Evolutionary conservation across 2,113 vertebrate genomes (phyloP).

Genomic region (Pitta sordida): DNA sequence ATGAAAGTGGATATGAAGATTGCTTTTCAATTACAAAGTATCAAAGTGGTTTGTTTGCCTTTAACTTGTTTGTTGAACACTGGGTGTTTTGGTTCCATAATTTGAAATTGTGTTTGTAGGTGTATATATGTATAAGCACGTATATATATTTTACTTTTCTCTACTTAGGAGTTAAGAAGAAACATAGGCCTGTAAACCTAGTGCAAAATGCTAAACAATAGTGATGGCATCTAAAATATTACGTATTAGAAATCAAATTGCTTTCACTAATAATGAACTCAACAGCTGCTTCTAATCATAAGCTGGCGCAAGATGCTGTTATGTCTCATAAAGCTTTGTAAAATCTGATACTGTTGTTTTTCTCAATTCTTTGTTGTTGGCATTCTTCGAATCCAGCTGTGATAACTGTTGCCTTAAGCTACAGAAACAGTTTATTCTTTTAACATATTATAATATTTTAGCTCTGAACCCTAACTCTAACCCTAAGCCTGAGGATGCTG

Average conservation of each 20-base stretch:
- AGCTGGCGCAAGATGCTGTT: not conserved
- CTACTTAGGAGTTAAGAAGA: not conserved
- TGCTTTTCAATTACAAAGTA: conserved; percentile 27
- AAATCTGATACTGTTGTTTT: conserved; percentile 23
- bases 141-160: not conserved
- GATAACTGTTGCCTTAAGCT: conserved; percentile 26
- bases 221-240: not conserved
- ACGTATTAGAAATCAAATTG: conserved; percentile 36
- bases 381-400: conserved; percentile 40
- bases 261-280: conserved; percentile 3
- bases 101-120: conserved; percentile 51
- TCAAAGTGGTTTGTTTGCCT: conserved; percentile 59
- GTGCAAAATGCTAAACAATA: not conserved
- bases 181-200: not conserved
- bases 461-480: too few species aligned
- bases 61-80: not conserved
- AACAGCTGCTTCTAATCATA: conserved; percentile 48
- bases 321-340: not conserved
- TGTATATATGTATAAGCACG: not conserved
- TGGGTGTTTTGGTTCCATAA: conserved; percentile 66
- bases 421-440: not conserved
- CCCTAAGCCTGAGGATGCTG: too few species aligned
- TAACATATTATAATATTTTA: not conserved
- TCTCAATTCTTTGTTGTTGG: not conserved
- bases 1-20: conserved; percentile 60